These are phyloP conservation scores for Montipora foliosa DNA, from an alignment of 64 coral and sea anemone species.

Conservation along the genomic window DNA sequence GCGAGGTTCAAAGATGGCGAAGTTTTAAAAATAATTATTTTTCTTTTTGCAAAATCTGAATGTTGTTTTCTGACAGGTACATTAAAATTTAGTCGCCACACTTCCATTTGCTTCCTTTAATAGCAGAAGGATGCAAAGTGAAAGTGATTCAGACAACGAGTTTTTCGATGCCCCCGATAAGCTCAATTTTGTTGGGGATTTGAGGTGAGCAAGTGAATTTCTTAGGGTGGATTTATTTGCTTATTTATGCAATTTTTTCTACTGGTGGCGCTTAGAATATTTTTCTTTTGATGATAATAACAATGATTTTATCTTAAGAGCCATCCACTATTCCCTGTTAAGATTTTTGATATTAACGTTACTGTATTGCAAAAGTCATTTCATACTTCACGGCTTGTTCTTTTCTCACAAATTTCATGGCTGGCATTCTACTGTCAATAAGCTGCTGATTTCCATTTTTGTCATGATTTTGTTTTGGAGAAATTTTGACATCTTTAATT, in stretches of 20 bases:
- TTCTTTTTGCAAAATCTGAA: not conserved
- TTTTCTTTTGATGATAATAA: not conserved
- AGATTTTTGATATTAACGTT: not conserved
- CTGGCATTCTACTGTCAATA: not conserved
- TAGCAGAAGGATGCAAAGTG: conserved; percentile 68
- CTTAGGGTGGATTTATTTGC: not conserved
- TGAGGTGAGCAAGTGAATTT: not conserved
- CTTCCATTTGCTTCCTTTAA: not conserved
- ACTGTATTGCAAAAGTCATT: not conserved
- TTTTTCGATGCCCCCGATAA: conserved; percentile 93
- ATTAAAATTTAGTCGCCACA: not conserved
- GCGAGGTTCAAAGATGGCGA: conserved; percentile 45
- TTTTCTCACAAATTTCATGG: not conserved
- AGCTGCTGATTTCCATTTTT: not conserved
- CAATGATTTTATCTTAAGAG: not conserved
- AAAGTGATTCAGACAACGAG: conserved; percentile 92
- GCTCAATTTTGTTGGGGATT: conserved; percentile 6
- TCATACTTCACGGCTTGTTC: not conserved
- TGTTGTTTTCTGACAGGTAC: not conserved
- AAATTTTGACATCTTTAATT: not conserved
- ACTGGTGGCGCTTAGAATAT: not conserved
- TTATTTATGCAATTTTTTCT: not conserved
- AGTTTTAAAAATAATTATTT: not conserved
- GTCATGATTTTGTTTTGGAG: not conserved
- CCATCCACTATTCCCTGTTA: not conserved